Evolutionary conservation across 92 coral and sea anemone species (phyloP).

Genomic region (Bergia puertoricense): DNA sequence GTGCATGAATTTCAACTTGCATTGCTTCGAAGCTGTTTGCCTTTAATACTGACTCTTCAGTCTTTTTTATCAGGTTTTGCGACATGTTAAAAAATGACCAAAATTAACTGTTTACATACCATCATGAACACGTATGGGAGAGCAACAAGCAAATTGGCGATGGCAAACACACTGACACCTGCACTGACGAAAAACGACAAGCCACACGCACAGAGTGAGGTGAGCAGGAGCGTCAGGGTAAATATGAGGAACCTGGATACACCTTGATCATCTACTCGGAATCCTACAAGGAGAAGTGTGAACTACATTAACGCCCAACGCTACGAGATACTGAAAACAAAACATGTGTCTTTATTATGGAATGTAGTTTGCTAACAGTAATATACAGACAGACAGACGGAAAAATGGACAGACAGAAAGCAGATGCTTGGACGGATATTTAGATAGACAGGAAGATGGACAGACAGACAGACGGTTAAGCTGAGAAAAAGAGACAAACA

Average conservation of each 20-base stretch:
- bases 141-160: conserved; percentile 84
- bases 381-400: neutral
- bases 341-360: neutral
- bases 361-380: neutral
- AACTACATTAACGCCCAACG: neutral
- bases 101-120: conserved; percentile 56
- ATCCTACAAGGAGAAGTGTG: conserved; percentile 63
- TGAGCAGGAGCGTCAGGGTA: conserved; percentile 70
- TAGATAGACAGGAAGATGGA: neutral
- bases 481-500: neutral
- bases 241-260: conserved; percentile 71
- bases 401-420: too few species aligned
- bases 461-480: neutral
- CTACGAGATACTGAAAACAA: neutral
- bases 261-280: conserved; percentile 46
- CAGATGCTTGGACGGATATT: neutral
- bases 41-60: too few species aligned
- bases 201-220: conserved; percentile 82
- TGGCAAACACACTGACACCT: conserved; percentile 84
- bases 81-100: too few species aligned
- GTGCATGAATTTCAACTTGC: too few species aligned
- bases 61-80: too few species aligned
- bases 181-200: conserved; percentile 89
- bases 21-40: too few species aligned
- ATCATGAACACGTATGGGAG: conserved; percentile 91